Conservation (phyloP, 2,888 invertebrate genomes). For the Tetragnatha montana region DNA sequence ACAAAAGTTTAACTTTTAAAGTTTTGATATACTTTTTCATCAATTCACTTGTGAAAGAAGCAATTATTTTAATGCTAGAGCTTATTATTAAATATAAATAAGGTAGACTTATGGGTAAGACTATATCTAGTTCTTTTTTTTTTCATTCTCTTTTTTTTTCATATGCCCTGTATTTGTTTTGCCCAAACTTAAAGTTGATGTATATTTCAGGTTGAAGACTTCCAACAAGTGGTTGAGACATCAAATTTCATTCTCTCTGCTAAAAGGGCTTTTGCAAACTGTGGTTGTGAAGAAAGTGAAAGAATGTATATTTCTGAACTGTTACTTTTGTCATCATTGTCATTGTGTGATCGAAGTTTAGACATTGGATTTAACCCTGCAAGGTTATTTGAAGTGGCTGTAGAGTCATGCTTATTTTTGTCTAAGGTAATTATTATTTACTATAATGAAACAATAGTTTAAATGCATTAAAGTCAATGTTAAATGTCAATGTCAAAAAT, state of each 20-base stretch:
- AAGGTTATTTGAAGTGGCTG: constrained; percentile 23
- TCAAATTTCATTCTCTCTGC: constrained; percentile 37
- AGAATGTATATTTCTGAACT: constrained; percentile 38
- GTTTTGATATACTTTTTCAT: too few species aligned
- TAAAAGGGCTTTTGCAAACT: constrained; percentile 15
- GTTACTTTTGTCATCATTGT: constrained; percentile 35
- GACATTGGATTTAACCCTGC: constrained; percentile 31
- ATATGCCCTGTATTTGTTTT: neutral
- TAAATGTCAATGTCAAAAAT: neutral
- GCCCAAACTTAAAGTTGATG: neutral
- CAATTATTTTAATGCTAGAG: too few species aligned
- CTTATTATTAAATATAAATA: too few species aligned
- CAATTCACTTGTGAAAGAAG: too few species aligned
- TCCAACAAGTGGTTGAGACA: constrained; percentile 33
- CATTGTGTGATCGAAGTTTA: constrained; percentile 43
- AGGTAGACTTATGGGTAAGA: neutral
- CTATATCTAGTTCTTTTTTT: neutral
- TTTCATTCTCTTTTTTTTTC: too few species aligned
- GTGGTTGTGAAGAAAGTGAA: constrained; percentile 36
- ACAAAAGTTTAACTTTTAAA: too few species aligned
- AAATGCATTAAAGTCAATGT: neutral
- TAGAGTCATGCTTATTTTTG: neutral
- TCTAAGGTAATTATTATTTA: constrained; percentile 24
- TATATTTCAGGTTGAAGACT: constrained; percentile 47
- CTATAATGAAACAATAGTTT: neutral